A percentile compares a stretch with the other conserved stretches of the same genome.
Evolutionary conservation across 2,888 invertebrate genomes (phyloP).

Genomic region (Pogonocherus hispidulus): DNA sequence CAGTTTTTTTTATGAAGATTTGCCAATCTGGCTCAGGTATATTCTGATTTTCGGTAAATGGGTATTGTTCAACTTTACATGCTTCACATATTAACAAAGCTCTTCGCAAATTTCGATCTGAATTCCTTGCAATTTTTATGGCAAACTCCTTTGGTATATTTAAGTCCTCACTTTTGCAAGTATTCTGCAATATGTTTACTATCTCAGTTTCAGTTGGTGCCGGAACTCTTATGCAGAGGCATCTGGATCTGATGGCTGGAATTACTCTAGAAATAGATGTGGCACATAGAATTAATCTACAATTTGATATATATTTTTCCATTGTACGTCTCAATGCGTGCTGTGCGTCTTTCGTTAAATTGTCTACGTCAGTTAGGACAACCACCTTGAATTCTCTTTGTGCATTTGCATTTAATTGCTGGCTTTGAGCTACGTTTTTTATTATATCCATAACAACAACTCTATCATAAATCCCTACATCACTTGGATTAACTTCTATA

Average conservation of each 20-base stretch:
- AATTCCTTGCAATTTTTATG: slow-evolving; percentile 80
- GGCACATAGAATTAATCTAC: slow-evolving; percentile 93
- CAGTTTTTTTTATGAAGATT: slow-evolving; percentile 87
- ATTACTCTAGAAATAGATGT: slow-evolving; percentile 96
- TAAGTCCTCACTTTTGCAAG: slow-evolving; percentile 87
- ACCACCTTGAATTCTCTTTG: slow-evolving; percentile 98
- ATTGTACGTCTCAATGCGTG: slow-evolving; percentile 98
- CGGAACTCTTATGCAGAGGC: slow-evolving; percentile 91
- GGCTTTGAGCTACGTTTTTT: slow-evolving; percentile 96
- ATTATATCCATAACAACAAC: slow-evolving; percentile 98
- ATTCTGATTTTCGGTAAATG: slow-evolving; percentile 82
- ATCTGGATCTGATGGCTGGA: slow-evolving; percentile 95
- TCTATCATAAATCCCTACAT: slow-evolving; percentile 97
- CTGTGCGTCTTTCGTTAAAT: slow-evolving; percentile 96
- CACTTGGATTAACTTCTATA: slow-evolving; percentile 95
- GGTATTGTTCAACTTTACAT: slow-evolving; percentile 92
- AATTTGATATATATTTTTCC: slow-evolving; percentile 98
- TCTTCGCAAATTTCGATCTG: slow-evolving; percentile 90
- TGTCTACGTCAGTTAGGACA: slow-evolving; percentile 94
- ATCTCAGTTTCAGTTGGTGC: slow-evolving; percentile 89
- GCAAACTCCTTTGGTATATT: slow-evolving; percentile 83
- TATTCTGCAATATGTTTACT: slow-evolving; percentile 71
- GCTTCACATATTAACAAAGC: slow-evolving; percentile 95
- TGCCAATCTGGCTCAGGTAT: slow-evolving; percentile 96
- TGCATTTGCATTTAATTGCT: slow-evolving; percentile 89